Conservation (phyloP, 2,113 vertebrate species). For the Crotalus viridis region DNA sequence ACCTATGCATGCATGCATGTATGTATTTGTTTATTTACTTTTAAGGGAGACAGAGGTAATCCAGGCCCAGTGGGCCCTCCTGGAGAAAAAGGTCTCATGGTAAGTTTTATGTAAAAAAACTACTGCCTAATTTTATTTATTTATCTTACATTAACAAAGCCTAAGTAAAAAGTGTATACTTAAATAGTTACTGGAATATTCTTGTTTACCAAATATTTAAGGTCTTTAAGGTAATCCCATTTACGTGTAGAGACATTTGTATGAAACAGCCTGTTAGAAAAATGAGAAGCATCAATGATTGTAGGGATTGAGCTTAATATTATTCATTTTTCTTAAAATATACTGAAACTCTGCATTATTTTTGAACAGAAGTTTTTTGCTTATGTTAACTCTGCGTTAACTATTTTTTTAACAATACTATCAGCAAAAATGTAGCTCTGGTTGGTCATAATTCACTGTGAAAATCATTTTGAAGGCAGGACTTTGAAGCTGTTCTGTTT, state of each 20-base stretch:
- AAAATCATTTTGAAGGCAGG: neutral
- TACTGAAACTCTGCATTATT: neutral
- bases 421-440: neutral
- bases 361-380: neutral
- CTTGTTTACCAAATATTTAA: neutral
- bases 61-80: conserved; percentile 85
- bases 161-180: neutral
- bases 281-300: neutral
- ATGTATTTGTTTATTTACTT: conserved; percentile 41
- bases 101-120: conserved; percentile 60
- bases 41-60: conserved; percentile 90
- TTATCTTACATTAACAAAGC: neutral
- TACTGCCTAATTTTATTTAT: neutral
- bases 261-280: neutral
- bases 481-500: neutral
- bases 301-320: neutral
- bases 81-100: conserved; percentile 88
- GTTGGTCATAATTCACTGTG: neutral
- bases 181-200: neutral
- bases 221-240: neutral
- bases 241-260: neutral
- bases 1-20: conserved; percentile 20
- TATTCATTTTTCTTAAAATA: neutral
- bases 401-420: neutral
- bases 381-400: neutral